Percentiles rank a stretch among this genome's conserved stretches.
Conservation (phyloP, 2,888 invertebrate species). For the Coecobrya sp. region DNA sequence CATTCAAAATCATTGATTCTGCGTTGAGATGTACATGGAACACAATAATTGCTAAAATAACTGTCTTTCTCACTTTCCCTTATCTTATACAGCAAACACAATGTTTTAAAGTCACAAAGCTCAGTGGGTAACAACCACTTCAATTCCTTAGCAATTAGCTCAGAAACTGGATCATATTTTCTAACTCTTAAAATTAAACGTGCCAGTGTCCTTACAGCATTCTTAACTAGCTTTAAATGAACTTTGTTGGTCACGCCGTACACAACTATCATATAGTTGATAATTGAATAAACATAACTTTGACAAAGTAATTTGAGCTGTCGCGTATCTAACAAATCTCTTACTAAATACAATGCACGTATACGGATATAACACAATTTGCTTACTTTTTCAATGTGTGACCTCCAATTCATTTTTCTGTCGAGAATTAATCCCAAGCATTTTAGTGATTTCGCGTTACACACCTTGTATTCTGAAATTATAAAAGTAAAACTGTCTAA, state of each 20-base stretch:
- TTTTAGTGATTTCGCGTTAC: not conserved
- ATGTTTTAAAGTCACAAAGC: not conserved
- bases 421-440: not conserved
- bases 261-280: not conserved
- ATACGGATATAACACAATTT: not conserved
- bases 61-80: too few species aligned
- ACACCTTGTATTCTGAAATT: not conserved
- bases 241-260: not conserved
- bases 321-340: too few species aligned
- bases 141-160: not conserved
- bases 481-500: not conserved
- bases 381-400: not conserved
- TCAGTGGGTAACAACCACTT: not conserved
- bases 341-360: not conserved
- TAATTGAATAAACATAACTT: not conserved
- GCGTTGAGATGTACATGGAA: not conserved
- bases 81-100: not conserved
- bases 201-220: conserved; percentile 6
- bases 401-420: not conserved
- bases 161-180: not conserved
- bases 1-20: not conserved
- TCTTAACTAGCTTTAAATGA: not conserved
- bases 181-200: not conserved
- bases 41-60: not conserved
- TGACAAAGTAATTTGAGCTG: not conserved